Evolutionary conservation across 1,140 invertebrate species (phyloP), one percentile per base, ranked within the genome.

Genomic region (Probaryconus sp.): DNA sequence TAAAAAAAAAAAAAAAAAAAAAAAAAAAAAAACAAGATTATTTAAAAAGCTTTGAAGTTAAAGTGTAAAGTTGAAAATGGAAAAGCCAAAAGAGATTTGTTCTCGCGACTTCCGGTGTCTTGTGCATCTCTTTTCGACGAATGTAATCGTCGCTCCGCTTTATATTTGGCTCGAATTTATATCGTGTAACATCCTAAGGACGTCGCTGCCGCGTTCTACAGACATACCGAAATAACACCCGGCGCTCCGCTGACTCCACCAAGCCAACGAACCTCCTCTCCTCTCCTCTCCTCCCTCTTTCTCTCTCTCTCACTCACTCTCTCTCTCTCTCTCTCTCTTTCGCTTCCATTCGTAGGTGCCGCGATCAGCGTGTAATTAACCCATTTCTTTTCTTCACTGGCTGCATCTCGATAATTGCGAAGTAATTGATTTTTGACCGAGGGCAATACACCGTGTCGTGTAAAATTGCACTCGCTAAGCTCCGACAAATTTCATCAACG

Each of bases 171-270:
- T 69, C 53, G 55, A 10, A 51, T 68, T 68, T 60, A 45, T 60
- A 68, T 63, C 70, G 47, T 11, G 35, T 13, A 63, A 48, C 47
- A 48, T 53, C 63, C 55, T 63, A 71, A 76, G 63, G 61, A 76
- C 67, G 42, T 70, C 21, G 63, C 24, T 70, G 35, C 40, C 40
- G 50, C 48, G 58, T 67, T 65, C 51, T 40, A 70, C 67, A 58
- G 60, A 60, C 51, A 58, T 67, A 71, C 56, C 38, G 26, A 72
- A 76, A 76, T 71, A 76, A 67, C 55, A 48, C 26, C 24, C 16
- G 58, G 53, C 42, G 55, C 24, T 55, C 61, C 38, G 61, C 67
- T 71, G 67, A 63, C 61, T 58, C 53, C 53, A 71, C 55, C 50
- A 26, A 40, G 14, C 20, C 55, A 71, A 63, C 58, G 14, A 37